Evolutionary conservation across 2,797 vertebrate species (phyloP).

Genomic region (Gambelia wislizenii): DNA sequence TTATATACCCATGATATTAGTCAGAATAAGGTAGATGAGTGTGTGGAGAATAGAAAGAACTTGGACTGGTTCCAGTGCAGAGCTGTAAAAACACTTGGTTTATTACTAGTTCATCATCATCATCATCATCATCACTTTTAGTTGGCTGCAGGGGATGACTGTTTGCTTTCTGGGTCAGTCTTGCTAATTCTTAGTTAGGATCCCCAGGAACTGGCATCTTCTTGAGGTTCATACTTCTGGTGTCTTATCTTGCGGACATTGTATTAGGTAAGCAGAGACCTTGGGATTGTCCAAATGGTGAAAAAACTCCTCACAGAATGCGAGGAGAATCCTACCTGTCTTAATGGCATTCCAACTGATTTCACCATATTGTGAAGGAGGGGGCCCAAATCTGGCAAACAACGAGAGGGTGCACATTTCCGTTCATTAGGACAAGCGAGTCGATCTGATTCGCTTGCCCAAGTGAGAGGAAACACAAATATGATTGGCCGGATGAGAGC

Average conservation of each 20-base stretch:
- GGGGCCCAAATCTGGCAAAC: no score
- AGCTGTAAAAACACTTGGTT: constrained; percentile 60
- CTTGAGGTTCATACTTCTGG: neutral
- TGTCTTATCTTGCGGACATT: neutral
- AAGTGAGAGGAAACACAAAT: no score
- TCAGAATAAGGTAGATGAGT: constrained; percentile 63
- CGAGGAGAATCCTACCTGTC: no score
- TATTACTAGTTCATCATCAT: neutral
- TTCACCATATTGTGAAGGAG: no score
- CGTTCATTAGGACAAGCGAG: no score
- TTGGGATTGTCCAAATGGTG: no score
- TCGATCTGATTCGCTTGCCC: no score
- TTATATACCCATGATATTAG: constrained; percentile 63
- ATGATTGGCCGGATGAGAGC: no score
- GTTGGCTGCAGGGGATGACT: constrained; percentile 27
- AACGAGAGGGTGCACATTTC: no score
- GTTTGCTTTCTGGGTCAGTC: constrained; percentile 60
- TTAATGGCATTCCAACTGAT: no score
- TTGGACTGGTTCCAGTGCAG: constrained; percentile 59
- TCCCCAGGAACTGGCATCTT: constrained; percentile 11
- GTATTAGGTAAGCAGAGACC: neutral
- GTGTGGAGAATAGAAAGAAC: constrained; percentile 59
- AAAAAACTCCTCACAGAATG: no score
- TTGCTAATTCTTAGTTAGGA: neutral
- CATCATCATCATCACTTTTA: neutral